phyloP scores from a whole-genome alignment of 2,888 invertebrate species.

The Pristionchus maxplancki region DNA sequence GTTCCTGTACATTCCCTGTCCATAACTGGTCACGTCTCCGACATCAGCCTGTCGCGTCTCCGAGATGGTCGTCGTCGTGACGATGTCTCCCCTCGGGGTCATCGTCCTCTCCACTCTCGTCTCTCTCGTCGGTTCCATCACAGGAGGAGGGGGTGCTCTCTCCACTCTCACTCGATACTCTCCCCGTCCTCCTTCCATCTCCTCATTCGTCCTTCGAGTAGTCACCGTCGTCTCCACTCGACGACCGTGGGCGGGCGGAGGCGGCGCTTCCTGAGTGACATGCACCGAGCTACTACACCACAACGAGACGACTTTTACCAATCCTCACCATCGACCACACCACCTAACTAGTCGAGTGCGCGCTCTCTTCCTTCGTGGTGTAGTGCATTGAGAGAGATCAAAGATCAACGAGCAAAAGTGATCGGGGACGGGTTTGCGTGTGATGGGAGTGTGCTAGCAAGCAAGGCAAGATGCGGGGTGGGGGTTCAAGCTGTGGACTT shows the following conservation, averaged over 20 bases:
- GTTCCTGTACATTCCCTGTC: slow-evolving; percentile 30
- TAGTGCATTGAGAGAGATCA: slow-evolving; percentile 44
- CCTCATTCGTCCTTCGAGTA: neutral
- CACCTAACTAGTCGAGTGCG: slow-evolving; percentile 2
- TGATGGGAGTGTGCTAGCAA: slow-evolving; percentile 21
- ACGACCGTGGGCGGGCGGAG: slow-evolving; percentile 46
- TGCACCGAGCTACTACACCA: neutral
- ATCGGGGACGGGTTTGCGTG: neutral
- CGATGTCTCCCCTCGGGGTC: slow-evolving; percentile 45
- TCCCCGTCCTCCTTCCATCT: neutral
- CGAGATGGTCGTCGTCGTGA: slow-evolving; percentile 47
- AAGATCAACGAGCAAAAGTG: slow-evolving; percentile 10
- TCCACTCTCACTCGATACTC: slow-evolving; percentile 33
- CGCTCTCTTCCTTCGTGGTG: slow-evolving; percentile 44
- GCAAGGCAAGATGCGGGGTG: slow-evolving; percentile 20
- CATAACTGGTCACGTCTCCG: slow-evolving; percentile 34
- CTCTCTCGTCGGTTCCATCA: slow-evolving; percentile 25
- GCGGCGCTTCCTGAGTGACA: slow-evolving; percentile 29
- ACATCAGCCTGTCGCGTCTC: slow-evolving; percentile 47
- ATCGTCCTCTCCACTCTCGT: slow-evolving; percentile 38
- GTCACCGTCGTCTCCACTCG: slow-evolving; percentile 1
- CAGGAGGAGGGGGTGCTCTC: slow-evolving; percentile 28
- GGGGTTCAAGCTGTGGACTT: slow-evolving; percentile 1
- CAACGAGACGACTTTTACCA: slow-evolving; percentile 9
- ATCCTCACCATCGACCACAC: neutral